Evolutionary conservation across 1,140 invertebrate genomes (phyloP), one percentile per base, ranked within the genome.

Genomic region (Homarus americanus): DNA sequence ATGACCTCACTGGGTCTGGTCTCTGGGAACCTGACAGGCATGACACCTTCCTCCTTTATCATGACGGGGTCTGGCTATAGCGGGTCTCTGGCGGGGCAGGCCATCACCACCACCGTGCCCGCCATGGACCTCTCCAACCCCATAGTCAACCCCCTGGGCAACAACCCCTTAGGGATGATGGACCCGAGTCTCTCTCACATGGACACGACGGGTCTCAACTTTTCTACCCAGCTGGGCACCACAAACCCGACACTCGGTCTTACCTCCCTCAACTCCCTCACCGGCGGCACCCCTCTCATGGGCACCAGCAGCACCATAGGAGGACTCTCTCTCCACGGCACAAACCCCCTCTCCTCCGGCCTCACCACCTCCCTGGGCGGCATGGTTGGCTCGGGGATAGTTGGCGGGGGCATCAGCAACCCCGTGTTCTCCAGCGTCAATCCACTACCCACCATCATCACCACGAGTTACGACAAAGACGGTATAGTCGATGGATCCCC

Each of bases 61-160:
- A 41, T 84, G 53, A 58, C 15, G 9, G 53, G 76, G 10, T 40
- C 58, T n/a, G 76, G 76, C n/a, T 5, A 53, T n/a, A 38, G 36
- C 1, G 63, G 63, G 28, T 24, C 53, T 72, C 44, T 53, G n/a
- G 2, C 73, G 17, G 58, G 58, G 12, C 63, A 63, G 28, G 80
- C 87, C 36, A 36, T 58, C 49, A 87, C 91, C 41, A 91, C 83
- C 69, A 91, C 91, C 49, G 91, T 91, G 15, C 63, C 91, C 7
- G 91, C 91, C 34, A 63, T 91, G 15, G 91, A 91, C 53, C 91
- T 91, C n/a, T 87, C 91, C 40, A 86, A 91, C 34, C 91, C 91
- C 28, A 86, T 91, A n/a, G 63, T 87, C 41, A 91, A 91, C 69
- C 91, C 84, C 17, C 53, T 91, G n/a, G 89, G 89, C 34, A 83